Percentiles rank a stretch among this genome's conserved stretches.
Evolutionary conservation across 2,888 invertebrate genomes (phyloP).

Genomic region (Zhuqinia jingwanae): DNA sequence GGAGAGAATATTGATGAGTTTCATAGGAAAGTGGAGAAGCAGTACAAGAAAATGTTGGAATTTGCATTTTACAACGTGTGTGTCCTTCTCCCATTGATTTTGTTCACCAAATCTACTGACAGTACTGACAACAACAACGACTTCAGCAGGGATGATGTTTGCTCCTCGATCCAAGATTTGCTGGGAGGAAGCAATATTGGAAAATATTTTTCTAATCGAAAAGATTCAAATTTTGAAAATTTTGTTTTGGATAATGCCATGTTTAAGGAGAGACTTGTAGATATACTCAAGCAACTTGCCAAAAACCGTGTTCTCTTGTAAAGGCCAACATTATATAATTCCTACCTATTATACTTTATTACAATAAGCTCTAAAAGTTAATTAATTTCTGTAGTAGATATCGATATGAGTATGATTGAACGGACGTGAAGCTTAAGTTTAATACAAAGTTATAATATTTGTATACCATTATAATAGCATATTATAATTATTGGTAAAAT

Average conservation of each 20-base stretch:
- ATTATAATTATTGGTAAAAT: no score
- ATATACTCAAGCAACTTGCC: slow-evolving; percentile 56
- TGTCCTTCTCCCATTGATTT: slow-evolving; percentile 49
- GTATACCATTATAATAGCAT: no score
- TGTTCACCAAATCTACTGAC: neutral
- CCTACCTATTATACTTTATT: no score
- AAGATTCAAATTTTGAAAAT: slow-evolving; percentile 37
- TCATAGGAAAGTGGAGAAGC: slow-evolving; percentile 69
- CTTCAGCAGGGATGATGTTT: neutral
- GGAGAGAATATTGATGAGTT: slow-evolving; percentile 71
- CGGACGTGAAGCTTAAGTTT: no score
- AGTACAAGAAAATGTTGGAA: slow-evolving; percentile 67
- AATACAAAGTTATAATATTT: no score
- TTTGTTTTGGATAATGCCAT: slow-evolving; percentile 20
- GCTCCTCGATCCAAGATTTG: slow-evolving; percentile 14
- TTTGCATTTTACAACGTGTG: slow-evolving; percentile 58
- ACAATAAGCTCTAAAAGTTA: no score
- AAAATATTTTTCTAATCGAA: slow-evolving; percentile 1
- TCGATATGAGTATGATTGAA: no score
- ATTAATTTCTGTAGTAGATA: no score
- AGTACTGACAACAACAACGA: neutral
- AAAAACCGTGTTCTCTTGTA: slow-evolving; percentile 26
- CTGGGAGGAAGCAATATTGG: neutral
- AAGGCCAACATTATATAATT: no score
- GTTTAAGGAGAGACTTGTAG: slow-evolving; percentile 35